Conservation (phyloP, 2,888 invertebrate species). For the Lissonota sp. region DNA sequence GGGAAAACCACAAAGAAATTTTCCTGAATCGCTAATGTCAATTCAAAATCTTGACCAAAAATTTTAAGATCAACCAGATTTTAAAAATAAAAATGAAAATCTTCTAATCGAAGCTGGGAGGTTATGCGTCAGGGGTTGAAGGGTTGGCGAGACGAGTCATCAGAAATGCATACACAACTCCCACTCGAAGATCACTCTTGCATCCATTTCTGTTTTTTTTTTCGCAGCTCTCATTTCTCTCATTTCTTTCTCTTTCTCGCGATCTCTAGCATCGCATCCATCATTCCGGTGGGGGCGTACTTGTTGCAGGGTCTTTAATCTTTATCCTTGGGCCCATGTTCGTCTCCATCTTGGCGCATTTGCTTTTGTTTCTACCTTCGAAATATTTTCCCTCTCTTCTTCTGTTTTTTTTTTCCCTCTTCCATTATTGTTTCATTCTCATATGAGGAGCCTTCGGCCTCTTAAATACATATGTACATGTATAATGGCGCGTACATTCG, state of each 20-base stretch:
- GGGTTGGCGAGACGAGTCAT: conserved; percentile 59
- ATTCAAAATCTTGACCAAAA: too few species aligned
- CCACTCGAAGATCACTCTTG: conserved; percentile 55
- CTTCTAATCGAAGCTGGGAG: conserved; percentile 75
- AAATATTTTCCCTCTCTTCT: too few species aligned
- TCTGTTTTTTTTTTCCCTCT: too few species aligned
- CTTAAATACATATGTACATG: conserved; percentile 3
- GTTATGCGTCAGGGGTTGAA: background rate
- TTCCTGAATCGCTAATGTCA: too few species aligned
- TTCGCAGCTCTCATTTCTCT: conserved; percentile 58
- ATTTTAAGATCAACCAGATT: conserved; percentile 45
- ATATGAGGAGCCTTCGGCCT: too few species aligned
- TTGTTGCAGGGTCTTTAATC: conserved; percentile 81
- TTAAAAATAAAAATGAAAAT: conserved; percentile 80
- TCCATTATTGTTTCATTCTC: too few species aligned
- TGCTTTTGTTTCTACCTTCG: conserved; percentile 44
- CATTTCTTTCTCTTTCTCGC: conserved; percentile 42
- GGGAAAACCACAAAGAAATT: too few species aligned
- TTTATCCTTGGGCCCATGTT: conserved; percentile 74
- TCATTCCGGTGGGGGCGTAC: conserved; percentile 83
- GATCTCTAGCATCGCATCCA: conserved; percentile 81
- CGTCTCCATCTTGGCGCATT: conserved; percentile 50
- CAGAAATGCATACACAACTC: conserved; percentile 58
- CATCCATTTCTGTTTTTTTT: conserved; percentile 44
- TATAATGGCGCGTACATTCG: background rate